Evolutionary conservation across 2,797 vertebrate genomes (phyloP).

Genomic region (Cygnus olor): DNA sequence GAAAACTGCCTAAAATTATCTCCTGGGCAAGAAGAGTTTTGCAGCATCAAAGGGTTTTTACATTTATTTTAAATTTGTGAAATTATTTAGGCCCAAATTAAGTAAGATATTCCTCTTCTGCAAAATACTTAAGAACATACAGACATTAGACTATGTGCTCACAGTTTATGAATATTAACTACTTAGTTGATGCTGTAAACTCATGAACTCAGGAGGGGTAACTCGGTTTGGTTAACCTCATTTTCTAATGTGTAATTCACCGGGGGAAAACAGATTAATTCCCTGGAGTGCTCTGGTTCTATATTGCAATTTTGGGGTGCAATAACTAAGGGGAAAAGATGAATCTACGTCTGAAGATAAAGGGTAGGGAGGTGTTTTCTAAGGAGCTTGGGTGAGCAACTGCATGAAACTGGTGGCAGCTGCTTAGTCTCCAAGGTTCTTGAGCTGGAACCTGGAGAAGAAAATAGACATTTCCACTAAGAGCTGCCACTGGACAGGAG

Average conservation of each 20-base stretch:
- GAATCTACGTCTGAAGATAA: too few species aligned
- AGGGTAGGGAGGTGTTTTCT: neutral
- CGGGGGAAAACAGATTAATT: neutral
- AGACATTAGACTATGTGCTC: neutral
- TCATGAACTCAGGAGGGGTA: neutral
- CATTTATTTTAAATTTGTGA: slow-evolving; percentile 36
- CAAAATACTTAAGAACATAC: neutral
- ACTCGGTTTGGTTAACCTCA: neutral
- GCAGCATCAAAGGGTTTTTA: slow-evolving; percentile 44
- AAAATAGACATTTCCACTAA: neutral
- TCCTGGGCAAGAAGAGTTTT: slow-evolving; percentile 60
- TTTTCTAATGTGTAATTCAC: neutral
- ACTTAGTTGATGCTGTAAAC: neutral
- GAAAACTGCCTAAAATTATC: slow-evolving; percentile 48
- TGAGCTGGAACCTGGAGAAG: neutral
- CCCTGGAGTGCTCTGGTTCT: neutral
- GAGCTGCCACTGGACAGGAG: neutral
- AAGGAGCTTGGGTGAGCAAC: neutral
- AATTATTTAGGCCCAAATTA: slow-evolving; percentile 30
- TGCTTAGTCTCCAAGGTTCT: neutral
- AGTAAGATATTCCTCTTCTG: slow-evolving; percentile 9
- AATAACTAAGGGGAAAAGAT: neutral
- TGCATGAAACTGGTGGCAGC: neutral
- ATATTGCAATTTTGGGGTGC: neutral
- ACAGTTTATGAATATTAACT: slow-evolving; percentile 15